These are phyloP conservation scores for Oryzias dopingdopingensis DNA, from an alignment of 2,797 vertebrate species.

Conservation along the genomic window DNA sequence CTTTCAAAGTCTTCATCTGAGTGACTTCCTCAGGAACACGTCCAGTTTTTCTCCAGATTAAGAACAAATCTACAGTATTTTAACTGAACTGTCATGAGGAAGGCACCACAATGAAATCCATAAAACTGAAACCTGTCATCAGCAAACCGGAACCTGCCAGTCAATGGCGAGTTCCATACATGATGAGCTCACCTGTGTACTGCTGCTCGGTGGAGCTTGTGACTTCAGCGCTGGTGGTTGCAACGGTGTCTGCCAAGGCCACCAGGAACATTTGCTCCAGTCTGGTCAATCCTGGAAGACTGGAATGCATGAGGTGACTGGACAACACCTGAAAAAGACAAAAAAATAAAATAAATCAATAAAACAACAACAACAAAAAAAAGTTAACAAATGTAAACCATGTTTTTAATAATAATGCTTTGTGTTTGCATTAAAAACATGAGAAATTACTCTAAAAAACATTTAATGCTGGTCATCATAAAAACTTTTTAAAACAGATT, in stretches of 20 bases:
- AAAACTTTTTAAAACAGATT: too few species aligned
- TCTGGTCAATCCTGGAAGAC: conserved; percentile 93
- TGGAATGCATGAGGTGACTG: conserved; percentile 98
- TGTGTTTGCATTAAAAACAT: too few species aligned
- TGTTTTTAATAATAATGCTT: too few species aligned
- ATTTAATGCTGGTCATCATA: too few species aligned
- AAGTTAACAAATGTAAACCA: neutral
- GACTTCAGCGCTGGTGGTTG: conserved; percentile 93
- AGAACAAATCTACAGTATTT: too few species aligned
- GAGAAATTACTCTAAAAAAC: too few species aligned
- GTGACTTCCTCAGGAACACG: too few species aligned
- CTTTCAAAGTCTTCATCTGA: too few species aligned
- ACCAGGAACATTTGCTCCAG: conserved; percentile 99
- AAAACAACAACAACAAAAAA: neutral
- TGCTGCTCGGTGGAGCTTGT: conserved; percentile 87
- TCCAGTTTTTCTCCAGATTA: too few species aligned
- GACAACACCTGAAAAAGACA: conserved; percentile 83
- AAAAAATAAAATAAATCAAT: neutral
- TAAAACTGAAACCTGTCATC: neutral
- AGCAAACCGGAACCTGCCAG: neutral
- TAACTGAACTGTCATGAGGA: too few species aligned
- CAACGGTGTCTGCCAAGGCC: conserved; percentile 95
- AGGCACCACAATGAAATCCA: too few species aligned
- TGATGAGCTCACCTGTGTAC: conserved; percentile 83
- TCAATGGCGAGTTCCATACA: neutral